These are phyloP conservation scores for Potorous gilbertii DNA, from an alignment of 2,797 vertebrate genomes.

Conservation along the genomic window DNA sequence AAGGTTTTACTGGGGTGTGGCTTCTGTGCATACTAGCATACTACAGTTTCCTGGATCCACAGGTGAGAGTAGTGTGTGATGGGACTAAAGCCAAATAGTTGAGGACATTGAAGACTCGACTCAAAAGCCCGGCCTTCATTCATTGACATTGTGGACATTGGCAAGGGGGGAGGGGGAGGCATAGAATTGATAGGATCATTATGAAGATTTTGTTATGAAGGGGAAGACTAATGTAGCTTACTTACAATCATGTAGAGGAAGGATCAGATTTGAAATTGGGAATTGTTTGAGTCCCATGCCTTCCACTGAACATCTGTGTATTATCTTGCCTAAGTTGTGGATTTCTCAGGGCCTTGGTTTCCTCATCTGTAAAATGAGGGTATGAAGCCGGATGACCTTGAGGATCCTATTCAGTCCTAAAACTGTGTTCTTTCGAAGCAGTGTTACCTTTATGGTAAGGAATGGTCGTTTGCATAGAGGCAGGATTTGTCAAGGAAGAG, in stretches of 20 bases:
- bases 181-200: neutral
- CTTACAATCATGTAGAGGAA: neutral
- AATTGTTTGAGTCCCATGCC: no score
- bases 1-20: neutral
- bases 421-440: no score
- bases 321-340: neutral
- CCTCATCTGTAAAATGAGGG: neutral
- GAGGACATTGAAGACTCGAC: neutral
- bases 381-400: neutral
- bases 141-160: neutral
- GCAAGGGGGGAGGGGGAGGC: no score
- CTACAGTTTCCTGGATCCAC: neutral
- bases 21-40: no score
- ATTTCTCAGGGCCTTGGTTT: neutral
- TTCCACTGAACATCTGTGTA: neutral
- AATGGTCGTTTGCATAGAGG: neutral
- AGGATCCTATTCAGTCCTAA: neutral
- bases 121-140: neutral
- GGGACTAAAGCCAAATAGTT: neutral
- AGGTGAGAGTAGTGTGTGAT: neutral
- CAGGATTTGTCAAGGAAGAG: neutral
- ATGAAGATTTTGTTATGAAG: neutral
- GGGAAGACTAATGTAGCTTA: neutral
- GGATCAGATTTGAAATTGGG: no score
- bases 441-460: neutral